These are phyloP conservation scores for Perca schrenkii DNA, from an alignment of 2,113 vertebrate genomes.

Conservation along the genomic window DNA sequence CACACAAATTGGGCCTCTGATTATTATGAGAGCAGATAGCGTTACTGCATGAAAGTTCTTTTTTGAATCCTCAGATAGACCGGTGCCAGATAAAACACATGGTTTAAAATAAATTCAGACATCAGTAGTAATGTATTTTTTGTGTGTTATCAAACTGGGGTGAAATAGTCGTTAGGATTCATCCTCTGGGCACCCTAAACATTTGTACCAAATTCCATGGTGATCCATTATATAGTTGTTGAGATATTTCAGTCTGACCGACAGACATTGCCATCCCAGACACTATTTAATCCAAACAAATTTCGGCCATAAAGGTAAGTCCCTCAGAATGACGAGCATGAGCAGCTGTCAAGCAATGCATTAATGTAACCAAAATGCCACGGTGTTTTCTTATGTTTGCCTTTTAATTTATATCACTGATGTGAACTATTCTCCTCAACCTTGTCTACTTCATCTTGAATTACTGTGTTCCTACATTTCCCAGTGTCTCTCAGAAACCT, in stretches of 20 bases:
- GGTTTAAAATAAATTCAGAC: slow-evolving; percentile 9
- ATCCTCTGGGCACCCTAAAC: no score
- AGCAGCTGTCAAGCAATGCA: background rate
- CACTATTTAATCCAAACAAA: background rate
- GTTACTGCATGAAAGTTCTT: slow-evolving; percentile 8
- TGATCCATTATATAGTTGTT: no score
- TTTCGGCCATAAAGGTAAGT: slow-evolving; percentile 11
- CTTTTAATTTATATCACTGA: background rate
- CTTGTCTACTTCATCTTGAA: background rate
- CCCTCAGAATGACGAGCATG: background rate
- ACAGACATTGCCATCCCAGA: background rate
- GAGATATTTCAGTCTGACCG: no score
- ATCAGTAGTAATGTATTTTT: background rate
- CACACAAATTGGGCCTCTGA: background rate
- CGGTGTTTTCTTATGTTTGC: background rate
- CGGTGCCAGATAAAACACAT: background rate
- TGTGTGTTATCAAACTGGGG: background rate
- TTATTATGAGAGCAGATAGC: slow-evolving; percentile 21
- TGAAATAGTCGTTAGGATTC: no score
- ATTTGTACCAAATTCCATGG: no score
- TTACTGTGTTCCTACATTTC: slow-evolving; percentile 19
- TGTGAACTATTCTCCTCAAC: background rate
- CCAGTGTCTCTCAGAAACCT: slow-evolving; percentile 2
- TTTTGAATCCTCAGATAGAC: background rate
- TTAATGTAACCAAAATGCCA: background rate